Evolutionary conservation across 2,113 vertebrate genomes (phyloP).

Genomic region (Elachura formosa): DNA sequence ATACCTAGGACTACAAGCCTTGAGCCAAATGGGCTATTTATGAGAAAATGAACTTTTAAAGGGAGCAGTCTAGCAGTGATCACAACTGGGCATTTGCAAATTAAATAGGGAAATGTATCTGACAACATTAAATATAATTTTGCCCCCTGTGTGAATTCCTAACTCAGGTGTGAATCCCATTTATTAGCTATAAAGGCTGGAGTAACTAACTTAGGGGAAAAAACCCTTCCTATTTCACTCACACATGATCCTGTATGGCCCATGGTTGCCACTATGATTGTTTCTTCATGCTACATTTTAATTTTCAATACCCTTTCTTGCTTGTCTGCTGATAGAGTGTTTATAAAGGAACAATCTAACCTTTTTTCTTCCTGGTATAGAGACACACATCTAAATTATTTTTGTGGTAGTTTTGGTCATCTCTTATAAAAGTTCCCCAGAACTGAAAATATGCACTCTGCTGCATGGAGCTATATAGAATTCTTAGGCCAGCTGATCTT

Average conservation of each 20-base stretch:
- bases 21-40: not conserved
- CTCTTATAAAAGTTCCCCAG: not conserved
- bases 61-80: not conserved
- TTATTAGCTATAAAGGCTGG: not conserved
- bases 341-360: not conserved
- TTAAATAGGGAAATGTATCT: not conserved
- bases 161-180: not conserved
- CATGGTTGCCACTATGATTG: not conserved
- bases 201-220: not conserved
- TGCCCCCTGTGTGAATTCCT: not conserved
- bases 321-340: not conserved
- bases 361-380: not conserved
- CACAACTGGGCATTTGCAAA: not conserved
- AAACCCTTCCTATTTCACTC: not conserved
- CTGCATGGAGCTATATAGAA: not conserved
- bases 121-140: not conserved
- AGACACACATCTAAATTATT: not conserved
- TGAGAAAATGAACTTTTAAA: not conserved
- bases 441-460: not conserved
- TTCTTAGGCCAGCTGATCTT: not conserved
- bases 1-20: not conserved
- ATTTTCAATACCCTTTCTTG: not conserved
- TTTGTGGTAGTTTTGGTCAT: not conserved
- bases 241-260: not conserved
- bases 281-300: not conserved